Evolutionary conservation across 2,888 invertebrate genomes (phyloP).

Genomic region (Aleiodes alternator): DNA sequence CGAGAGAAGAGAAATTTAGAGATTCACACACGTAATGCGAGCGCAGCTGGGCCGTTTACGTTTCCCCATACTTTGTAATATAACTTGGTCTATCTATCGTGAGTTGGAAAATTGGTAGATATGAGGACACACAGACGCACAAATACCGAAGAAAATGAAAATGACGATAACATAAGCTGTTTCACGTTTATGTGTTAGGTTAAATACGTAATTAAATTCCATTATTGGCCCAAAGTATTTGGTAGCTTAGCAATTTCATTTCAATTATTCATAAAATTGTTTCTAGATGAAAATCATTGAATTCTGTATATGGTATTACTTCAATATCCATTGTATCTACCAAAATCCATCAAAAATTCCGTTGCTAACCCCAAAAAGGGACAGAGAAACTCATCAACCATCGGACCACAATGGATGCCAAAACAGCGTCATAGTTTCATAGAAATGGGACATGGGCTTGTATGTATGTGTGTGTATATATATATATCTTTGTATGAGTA

Average conservation of each 20-base stretch:
- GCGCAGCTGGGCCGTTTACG: slow-evolving; percentile 61
- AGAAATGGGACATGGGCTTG: slow-evolving; percentile 39
- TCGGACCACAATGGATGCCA: slow-evolving; percentile 49
- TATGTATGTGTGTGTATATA: background rate
- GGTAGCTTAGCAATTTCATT: background rate
- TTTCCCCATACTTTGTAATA: slow-evolving; percentile 53
- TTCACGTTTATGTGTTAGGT: no score
- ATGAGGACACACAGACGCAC: slow-evolving; percentile 21
- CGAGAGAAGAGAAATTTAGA: slow-evolving; percentile 44
- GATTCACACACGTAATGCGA: slow-evolving; percentile 63
- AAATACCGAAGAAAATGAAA: background rate
- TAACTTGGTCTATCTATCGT: slow-evolving; percentile 39
- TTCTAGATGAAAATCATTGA: slow-evolving; percentile 20
- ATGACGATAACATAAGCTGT: slow-evolving; percentile 7
- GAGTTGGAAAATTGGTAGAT: slow-evolving; percentile 12
- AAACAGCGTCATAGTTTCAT: slow-evolving; percentile 48
- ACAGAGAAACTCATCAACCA: slow-evolving; percentile 52
- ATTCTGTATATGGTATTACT: slow-evolving; percentile 33
- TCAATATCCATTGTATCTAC: slow-evolving; percentile 46
- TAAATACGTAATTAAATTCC: no score
- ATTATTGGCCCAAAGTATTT: no score
- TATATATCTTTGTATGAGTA: slow-evolving; percentile 12
- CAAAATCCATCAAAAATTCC: slow-evolving; percentile 20
- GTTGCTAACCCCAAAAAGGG: slow-evolving; percentile 21
- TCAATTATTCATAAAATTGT: no score